phyloP scores from a whole-genome alignment of 2,888 invertebrate genomes.

The Stenolophus ochropezus region DNA sequence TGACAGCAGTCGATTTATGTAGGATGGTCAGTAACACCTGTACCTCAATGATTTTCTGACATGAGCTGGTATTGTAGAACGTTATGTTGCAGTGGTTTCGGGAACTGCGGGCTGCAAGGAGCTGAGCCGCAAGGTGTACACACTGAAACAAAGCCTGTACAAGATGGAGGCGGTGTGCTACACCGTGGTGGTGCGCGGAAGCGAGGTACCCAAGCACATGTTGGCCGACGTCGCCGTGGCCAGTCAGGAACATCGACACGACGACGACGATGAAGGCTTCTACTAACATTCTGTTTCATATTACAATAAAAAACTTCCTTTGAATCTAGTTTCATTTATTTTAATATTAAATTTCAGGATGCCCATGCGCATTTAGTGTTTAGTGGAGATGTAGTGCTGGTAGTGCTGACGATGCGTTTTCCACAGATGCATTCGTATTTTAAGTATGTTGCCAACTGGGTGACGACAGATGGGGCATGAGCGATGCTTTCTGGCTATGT shows the following conservation, averaged over 20 bases:
- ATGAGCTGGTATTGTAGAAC: conserved; percentile 62
- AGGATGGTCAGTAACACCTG: no score
- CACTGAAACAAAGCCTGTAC: conserved; percentile 83
- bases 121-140: conserved; percentile 81
- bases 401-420: conserved; percentile 58
- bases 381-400: no score
- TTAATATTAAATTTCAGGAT: no score
- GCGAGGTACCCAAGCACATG: conserved; percentile 85
- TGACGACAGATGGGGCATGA: conserved; percentile 61
- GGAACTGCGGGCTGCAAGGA: conserved; percentile 76
- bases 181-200: conserved; percentile 85
- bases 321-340: no score
- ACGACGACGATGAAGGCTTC: conserved; percentile 70
- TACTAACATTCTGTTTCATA: no score
- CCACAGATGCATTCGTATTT: conserved; percentile 63
- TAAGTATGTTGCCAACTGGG: conserved; percentile 62
- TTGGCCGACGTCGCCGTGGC: conserved; percentile 75
- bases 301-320: no score
- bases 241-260: conserved; percentile 65
- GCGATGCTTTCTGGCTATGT: conserved; percentile 64
- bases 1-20: no score
- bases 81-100: conserved; percentile 73
- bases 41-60: no score
- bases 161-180: conserved; percentile 92
- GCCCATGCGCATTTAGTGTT: no score